phyloP scores from a whole-genome alignment of 2,888 invertebrate species.

The Metopia argyrocephala region DNA sequence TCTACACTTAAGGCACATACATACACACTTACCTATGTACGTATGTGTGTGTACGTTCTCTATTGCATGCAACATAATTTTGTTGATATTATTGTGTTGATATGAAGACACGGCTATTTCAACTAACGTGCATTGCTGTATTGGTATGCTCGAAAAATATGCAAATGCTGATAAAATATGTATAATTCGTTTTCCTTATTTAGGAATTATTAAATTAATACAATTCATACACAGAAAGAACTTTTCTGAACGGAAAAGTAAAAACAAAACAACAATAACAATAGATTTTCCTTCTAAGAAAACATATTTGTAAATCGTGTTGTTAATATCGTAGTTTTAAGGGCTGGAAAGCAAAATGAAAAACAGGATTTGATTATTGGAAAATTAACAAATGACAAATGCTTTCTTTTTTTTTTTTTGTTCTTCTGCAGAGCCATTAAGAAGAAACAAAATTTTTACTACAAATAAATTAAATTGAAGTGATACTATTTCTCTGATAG shows the following conservation, averaged over 20 bases:
- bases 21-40: too few species aligned
- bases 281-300: too few species aligned
- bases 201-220: constrained; percentile 43
- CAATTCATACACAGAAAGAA: constrained; percentile 25
- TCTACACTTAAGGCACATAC: constrained; percentile 27
- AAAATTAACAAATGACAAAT: not conserved
- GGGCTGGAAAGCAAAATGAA: constrained; percentile 41
- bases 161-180: constrained; percentile 39
- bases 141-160: constrained; percentile 25
- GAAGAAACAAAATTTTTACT: too few species aligned
- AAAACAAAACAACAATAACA: too few species aligned
- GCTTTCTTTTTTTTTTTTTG: too few species aligned
- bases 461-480: too few species aligned
- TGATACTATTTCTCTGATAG: too few species aligned
- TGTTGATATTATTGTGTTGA: constrained; percentile 55
- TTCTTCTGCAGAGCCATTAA: too few species aligned
- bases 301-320: too few species aligned
- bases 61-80: constrained; percentile 57
- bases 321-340: too few species aligned
- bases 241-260: too few species aligned
- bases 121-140: not conserved
- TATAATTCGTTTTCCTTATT: too few species aligned
- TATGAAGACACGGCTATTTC: constrained; percentile 42
- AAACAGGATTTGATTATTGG: constrained; percentile 18
- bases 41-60: not conserved